phyloP scores from a whole-genome alignment of 2,113 vertebrate species.

The Romanogobio albipinnatus region DNA sequence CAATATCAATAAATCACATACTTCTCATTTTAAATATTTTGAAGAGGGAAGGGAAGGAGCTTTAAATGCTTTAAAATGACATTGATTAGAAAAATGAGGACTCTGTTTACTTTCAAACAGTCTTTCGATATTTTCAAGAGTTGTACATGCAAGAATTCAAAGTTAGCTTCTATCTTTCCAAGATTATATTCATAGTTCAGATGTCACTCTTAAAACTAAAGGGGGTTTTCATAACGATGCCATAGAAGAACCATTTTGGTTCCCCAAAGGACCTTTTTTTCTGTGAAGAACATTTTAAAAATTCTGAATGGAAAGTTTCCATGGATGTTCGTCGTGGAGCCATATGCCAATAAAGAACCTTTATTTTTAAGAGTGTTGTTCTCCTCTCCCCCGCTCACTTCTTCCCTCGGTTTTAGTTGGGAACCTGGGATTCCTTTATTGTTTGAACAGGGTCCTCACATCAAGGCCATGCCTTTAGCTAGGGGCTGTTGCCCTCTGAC shows the following conservation, averaged over 20 bases:
- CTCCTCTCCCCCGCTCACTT: slow-evolving; percentile 56
- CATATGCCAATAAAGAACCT: too few species aligned
- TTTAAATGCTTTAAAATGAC: not conserved
- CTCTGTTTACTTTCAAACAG: not conserved
- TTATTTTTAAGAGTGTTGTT: not conserved
- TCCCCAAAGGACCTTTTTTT: too few species aligned
- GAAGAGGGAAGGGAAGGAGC: not conserved
- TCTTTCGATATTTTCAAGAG: not conserved
- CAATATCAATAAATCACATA: too few species aligned
- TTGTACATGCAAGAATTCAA: not conserved
- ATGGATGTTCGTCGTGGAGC: too few species aligned
- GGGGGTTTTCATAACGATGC: too few species aligned
- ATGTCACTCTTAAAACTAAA: not conserved
- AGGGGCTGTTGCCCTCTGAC: slow-evolving; percentile 81
- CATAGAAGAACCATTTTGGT: too few species aligned
- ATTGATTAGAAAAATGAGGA: not conserved
- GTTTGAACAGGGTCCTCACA: slow-evolving; percentile 81
- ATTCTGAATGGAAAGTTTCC: too few species aligned
- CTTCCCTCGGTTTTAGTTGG: slow-evolving; percentile 60
- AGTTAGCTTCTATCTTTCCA: not conserved
- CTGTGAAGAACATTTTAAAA: too few species aligned
- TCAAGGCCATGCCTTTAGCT: slow-evolving; percentile 79
- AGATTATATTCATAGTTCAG: not conserved
- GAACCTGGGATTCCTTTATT: slow-evolving; percentile 81
- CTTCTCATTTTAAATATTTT: too few species aligned